Evolutionary conservation across 1,140 invertebrate genomes (phyloP).

Genomic region (Panagrolaimus sp.): DNA sequence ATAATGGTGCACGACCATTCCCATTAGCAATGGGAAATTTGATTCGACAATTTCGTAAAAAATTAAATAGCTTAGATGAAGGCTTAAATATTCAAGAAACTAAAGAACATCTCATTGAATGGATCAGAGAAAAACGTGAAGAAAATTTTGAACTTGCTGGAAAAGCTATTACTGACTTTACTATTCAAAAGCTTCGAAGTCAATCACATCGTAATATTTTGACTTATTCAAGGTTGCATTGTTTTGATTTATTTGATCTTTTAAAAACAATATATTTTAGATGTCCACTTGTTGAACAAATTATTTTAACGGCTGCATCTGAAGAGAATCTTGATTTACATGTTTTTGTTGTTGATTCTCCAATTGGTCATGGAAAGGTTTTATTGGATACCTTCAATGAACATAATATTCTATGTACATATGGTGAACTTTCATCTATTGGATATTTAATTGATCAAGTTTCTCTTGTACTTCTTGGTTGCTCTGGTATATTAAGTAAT

Average conservation of each 20-base stretch:
- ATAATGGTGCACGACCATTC: constrained; percentile 16
- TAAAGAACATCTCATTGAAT: neutral
- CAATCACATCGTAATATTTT: constrained; percentile 12
- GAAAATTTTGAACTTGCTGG: constrained; percentile 20
- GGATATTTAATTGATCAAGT: constrained; percentile 21
- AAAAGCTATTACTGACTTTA: constrained; percentile 17
- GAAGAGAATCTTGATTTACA: constrained; percentile 15
- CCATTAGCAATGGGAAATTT: constrained; percentile 21
- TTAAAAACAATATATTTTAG: constrained; percentile 9
- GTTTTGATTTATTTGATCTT: neutral
- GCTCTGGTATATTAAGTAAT: constrained; percentile 12
- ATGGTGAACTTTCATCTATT: constrained; percentile 10
- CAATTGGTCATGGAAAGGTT: neutral
- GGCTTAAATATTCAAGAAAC: neutral
- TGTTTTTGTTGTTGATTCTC: constrained; percentile 20
- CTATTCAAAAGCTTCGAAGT: constrained; percentile 11
- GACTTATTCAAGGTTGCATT: constrained; percentile 5
- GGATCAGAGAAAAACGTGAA: constrained; percentile 9
- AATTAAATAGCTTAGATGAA: constrained; percentile 12
- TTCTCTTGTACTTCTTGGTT: constrained; percentile 16
- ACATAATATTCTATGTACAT: constrained; percentile 8
- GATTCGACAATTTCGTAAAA: constrained; percentile 18
- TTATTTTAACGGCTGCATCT: constrained; percentile 15
- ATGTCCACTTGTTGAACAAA: constrained; percentile 24
- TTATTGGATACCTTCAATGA: constrained; percentile 14